A percentile compares a stretch with the other conserved stretches of the same genome.
Evolutionary conservation across 2,113 vertebrate genomes (phyloP).

Genomic region (Malurus cyaneus): DNA sequence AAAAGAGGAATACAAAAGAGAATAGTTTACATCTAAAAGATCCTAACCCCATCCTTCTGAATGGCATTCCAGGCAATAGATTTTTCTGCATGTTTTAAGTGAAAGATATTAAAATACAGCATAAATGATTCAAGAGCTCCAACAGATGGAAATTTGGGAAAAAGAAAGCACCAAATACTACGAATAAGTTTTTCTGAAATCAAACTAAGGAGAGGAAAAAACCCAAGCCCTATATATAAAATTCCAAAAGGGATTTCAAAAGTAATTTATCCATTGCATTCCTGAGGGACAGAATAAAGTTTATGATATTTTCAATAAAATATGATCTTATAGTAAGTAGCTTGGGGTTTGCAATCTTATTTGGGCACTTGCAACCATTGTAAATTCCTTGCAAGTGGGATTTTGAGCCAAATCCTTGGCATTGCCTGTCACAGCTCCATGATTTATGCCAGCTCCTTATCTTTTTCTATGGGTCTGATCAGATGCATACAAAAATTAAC

Average conservation of each 20-base stretch:
- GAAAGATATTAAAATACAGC: constrained; percentile 51
- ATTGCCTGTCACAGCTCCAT: neutral
- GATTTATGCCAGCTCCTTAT: neutral
- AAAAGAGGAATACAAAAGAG: neutral
- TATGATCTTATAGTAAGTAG: constrained; percentile 56
- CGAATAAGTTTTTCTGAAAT: constrained; percentile 49
- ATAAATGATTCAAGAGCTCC: constrained; percentile 56
- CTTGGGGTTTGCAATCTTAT: constrained; percentile 40
- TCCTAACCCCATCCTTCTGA: neutral
- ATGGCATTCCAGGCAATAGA: constrained; percentile 16
- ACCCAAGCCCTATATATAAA: neutral
- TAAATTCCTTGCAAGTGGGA: constrained; percentile 39
- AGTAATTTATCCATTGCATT: constrained; percentile 62
- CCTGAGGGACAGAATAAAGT: constrained; percentile 59
- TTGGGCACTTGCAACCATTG: constrained; percentile 49
- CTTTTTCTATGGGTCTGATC: neutral
- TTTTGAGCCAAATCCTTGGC: constrained; percentile 12
- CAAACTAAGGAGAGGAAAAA: neutral
- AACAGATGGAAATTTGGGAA: constrained; percentile 20
- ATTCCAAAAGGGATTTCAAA: constrained; percentile 55
- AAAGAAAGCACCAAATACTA: constrained; percentile 17
- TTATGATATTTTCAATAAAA: constrained; percentile 68
- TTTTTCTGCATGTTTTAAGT: neutral
- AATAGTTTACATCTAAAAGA: neutral
- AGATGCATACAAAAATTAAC: neutral